Base-by-base conservation (phyloP, 2,797 vertebrate species). In the Cuniculus paca region DNA sequence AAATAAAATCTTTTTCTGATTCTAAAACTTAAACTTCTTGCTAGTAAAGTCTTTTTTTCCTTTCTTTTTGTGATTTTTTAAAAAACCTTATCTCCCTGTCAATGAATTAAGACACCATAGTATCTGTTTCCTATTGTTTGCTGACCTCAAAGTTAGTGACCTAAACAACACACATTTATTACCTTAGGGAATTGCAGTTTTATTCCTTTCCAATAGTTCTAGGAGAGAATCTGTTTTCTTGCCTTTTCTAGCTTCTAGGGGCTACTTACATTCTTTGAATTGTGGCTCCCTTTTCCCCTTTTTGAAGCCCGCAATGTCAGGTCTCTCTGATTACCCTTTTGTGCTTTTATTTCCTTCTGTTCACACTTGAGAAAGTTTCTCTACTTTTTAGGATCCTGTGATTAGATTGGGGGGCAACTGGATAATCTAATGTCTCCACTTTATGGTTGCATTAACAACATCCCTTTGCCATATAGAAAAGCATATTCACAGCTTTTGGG, bases 1-100 rank as follows among this genome's bases (percentile, higher is more conserved):
- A 95, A 93, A 79, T 60, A 28, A 39, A 74, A 60, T 83, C 6
- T n/a, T 79, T 90, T 84, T 48, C 36, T 89, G 70, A 89, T 56
- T 86, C 22, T 39, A 84, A 68, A 90, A 82, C 26, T 60, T 70
- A 42, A 78, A 1, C 1, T 83, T 6, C 70, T 78, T 68, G 26
- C 9, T 10, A 45, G 24, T 50, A 63, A 42, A 83, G 63, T 28
- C 22, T 45, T 48, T 34, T 58, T 84, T 39, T 54, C 52, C 39
- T 20, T 84, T 39, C 45, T 86, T 94, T 78, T 77, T 70, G 24
- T 50, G 60, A 45, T 48, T 39, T 83, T 52, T 58, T 39, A 24
- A 84, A 28, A 84, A 95, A 95, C 28, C 4, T 17, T 60, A 45
- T 39, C 5, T 61, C 42, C 56, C 22, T 58, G 34, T 82, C 20